Percentiles rank a stretch among this genome's conserved stretches.
These are phyloP conservation scores for Drosophila yooni DNA, from an alignment of 2,888 invertebrate genomes.

Conservation along the genomic window DNA sequence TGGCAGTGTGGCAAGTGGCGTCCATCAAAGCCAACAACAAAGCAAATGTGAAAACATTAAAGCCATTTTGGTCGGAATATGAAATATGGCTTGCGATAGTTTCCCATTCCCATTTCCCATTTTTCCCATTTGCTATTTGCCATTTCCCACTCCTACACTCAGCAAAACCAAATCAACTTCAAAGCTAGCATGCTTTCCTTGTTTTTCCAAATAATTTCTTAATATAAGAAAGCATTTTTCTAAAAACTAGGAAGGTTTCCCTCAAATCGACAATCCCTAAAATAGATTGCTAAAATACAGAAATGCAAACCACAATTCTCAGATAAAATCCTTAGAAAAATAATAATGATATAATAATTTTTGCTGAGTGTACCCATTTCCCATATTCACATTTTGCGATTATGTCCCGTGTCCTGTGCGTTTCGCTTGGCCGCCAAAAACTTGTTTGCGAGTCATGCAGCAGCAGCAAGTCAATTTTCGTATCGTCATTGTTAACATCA, in stretches of 20 bases:
- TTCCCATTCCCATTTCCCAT: conserved; percentile 19
- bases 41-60: conserved; percentile 81
- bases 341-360: background rate
- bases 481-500: conserved; percentile 81
- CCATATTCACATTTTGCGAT: conserved; percentile 56
- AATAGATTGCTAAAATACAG: no score
- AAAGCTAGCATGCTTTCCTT: background rate
- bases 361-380: conserved; percentile 21
- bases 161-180: background rate
- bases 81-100: conserved; percentile 70
- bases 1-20: conserved; percentile 22
- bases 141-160: conserved; percentile 7
- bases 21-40: conserved; percentile 79
- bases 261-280: background rate
- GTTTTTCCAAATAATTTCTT: background rate
- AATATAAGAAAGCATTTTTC: background rate
- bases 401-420: conserved; percentile 45
- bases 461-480: conserved; percentile 69
- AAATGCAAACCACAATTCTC: no score
- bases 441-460: conserved; percentile 77
- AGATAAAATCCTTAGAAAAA: no score
- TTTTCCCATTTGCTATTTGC: conserved; percentile 13
- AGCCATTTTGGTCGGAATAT: conserved; percentile 67
- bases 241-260: background rate
- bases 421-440: conserved; percentile 73